phyloP scores from a whole-genome alignment of 35 echinoderm and acorn worm genomes.

The Lytechinus pictus region DNA sequence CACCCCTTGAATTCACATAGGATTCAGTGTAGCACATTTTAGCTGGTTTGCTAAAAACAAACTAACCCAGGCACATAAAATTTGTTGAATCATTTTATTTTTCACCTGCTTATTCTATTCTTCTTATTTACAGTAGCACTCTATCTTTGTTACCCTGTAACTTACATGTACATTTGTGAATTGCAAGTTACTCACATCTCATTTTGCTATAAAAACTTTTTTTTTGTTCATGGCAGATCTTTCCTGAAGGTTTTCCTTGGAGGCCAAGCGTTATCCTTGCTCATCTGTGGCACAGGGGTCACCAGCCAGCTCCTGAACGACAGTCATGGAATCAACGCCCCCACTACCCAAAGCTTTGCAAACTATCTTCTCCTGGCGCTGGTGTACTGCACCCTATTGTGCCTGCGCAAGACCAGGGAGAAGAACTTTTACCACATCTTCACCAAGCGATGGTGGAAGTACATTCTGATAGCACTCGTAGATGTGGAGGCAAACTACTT shows the following conservation, averaged over 20 bases:
- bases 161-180: too few relatives aligned
- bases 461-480: constrained; percentile 79
- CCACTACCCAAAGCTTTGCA: constrained; percentile 85
- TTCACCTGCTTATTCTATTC: too few relatives aligned
- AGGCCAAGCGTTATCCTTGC: constrained; percentile 83
- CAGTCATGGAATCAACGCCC: constrained; percentile 66
- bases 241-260: constrained; percentile 83
- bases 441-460: constrained; percentile 87
- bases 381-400: constrained; percentile 79
- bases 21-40: too few relatives aligned
- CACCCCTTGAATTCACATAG: too few relatives aligned
- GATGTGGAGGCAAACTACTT: constrained; percentile 97
- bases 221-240: constrained; percentile 44
- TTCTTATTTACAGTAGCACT: too few relatives aligned
- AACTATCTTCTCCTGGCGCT: constrained; percentile 89
- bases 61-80: too few relatives aligned
- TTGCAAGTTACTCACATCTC: too few relatives aligned
- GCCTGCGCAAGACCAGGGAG: constrained; percentile 60
- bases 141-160: too few relatives aligned
- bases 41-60: too few relatives aligned
- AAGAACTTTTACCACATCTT: constrained; percentile 85
- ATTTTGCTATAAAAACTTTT: too few relatives aligned
- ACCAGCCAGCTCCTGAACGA: constrained; percentile 87
- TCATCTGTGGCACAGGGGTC: constrained; percentile 91
- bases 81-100: too few relatives aligned